phyloP scores from a whole-genome alignment of 1,140 invertebrate genomes.

The Archivesica marissinica region DNA sequence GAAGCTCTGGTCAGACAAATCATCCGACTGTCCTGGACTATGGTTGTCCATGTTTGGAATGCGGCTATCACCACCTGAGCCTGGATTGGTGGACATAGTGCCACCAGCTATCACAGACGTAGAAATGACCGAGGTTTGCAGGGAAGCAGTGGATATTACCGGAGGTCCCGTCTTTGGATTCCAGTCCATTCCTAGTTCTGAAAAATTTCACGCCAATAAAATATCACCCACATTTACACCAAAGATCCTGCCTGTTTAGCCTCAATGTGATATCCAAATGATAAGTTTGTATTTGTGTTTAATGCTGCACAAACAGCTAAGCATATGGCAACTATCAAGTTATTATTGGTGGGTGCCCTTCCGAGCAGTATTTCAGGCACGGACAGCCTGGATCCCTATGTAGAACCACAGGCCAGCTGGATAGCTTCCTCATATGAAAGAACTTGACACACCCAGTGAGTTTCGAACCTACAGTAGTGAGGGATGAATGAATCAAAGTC shows the following conservation, averaged over 20 bases:
- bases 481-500: no score
- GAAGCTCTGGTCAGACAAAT: constrained; percentile 39
- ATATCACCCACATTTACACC: background rate
- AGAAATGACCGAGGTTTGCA: constrained; percentile 72
- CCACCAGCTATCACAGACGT: constrained; percentile 74
- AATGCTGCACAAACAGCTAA: no score
- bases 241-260: background rate
- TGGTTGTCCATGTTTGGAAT: constrained; percentile 39
- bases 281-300: background rate
- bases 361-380: no score
- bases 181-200: constrained; percentile 73
- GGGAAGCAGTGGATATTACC: constrained; percentile 64
- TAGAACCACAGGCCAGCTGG: no score
- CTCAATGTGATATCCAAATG: background rate
- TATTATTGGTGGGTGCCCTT: no score
- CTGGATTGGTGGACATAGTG: constrained; percentile 67
- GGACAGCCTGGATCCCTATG: no score
- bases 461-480: no score
- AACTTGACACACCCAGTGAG: no score
- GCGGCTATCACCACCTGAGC: constrained; percentile 7
- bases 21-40: constrained; percentile 48
- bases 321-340: no score
- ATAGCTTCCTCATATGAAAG: no score
- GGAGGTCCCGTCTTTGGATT: constrained; percentile 67
- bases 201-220: background rate